These are phyloP conservation scores for Proctacanthus coquilletti DNA, from an alignment of 1,140 invertebrate genomes.

Conservation along the genomic window DNA sequence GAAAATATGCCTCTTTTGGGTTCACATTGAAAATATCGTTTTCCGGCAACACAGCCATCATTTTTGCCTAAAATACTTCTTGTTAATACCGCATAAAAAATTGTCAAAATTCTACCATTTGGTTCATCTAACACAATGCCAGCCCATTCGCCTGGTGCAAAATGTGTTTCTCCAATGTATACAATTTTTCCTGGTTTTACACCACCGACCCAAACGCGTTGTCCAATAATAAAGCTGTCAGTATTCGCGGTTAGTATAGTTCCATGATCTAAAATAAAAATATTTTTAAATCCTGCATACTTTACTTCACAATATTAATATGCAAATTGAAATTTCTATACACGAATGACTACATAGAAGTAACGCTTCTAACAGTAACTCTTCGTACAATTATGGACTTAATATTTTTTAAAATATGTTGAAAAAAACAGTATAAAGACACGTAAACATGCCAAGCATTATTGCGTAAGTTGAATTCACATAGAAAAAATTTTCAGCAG, in stretches of 20 bases:
- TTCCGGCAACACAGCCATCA: conserved; percentile 86
- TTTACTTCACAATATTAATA: too few species aligned
- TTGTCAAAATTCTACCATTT: conserved; percentile 45
- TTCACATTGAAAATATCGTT: conserved; percentile 87
- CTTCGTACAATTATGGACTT: too few species aligned
- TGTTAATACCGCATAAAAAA: neutral
- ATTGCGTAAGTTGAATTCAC: too few species aligned
- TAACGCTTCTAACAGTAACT: too few species aligned
- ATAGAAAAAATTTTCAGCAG: too few species aligned
- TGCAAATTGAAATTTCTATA: too few species aligned
- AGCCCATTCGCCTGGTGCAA: conserved; percentile 92
- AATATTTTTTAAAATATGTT: too few species aligned
- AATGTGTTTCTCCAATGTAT: conserved; percentile 95
- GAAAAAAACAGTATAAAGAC: too few species aligned
- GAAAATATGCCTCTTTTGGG: conserved; percentile 88
- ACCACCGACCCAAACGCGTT: conserved; percentile 88
- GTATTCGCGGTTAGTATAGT: conserved; percentile 75
- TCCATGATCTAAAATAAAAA: conserved; percentile 51
- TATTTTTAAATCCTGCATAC: too few species aligned
- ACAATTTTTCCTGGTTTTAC: conserved; percentile 89
- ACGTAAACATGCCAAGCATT: too few species aligned
- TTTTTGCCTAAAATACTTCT: conserved; percentile 64
- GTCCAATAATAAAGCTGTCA: conserved; percentile 90
- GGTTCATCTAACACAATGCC: conserved; percentile 90
- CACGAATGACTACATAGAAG: too few species aligned